These are phyloP conservation scores for Potamilus streckersoni DNA, from an alignment of 1,140 invertebrate genomes.

Conservation along the genomic window DNA sequence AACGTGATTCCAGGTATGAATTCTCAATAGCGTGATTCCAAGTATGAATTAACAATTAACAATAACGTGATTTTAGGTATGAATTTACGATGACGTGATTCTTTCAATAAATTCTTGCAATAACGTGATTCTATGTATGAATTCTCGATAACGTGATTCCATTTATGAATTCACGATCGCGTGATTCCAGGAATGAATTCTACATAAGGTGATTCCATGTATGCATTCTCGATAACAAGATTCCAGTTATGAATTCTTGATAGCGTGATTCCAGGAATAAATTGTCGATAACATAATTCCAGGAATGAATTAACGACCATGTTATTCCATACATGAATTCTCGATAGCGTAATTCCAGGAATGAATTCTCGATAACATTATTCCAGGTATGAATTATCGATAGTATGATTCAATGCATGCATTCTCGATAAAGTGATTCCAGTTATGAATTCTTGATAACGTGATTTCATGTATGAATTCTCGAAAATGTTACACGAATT, in stretches of 20 bases:
- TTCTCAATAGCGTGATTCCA: neutral
- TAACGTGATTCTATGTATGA: neutral
- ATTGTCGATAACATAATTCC: too few relatives aligned
- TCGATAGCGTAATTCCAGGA: neutral
- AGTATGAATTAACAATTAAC: neutral
- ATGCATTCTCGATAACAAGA: neutral
- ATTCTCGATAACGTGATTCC: neutral
- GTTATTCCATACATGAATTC: conserved; percentile 16
- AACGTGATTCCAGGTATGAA: conserved; percentile 28
- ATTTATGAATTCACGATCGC: neutral
- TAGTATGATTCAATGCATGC: neutral
- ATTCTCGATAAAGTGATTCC: neutral
- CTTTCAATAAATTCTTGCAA: neutral
- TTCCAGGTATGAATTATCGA: neutral
- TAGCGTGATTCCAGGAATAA: too few relatives aligned
- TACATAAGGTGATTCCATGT: neutral
- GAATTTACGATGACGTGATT: neutral
- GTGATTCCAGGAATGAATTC: neutral
- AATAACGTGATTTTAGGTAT: neutral
- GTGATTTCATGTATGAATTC: neutral
- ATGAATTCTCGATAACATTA: neutral
- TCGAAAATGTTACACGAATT: conserved; percentile 19
- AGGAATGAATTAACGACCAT: conserved; percentile 8
- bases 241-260: too few relatives aligned
- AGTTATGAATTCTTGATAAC: neutral